Conservation (phyloP, 2,888 invertebrate genomes). For the Pilophorus perplexus region DNA sequence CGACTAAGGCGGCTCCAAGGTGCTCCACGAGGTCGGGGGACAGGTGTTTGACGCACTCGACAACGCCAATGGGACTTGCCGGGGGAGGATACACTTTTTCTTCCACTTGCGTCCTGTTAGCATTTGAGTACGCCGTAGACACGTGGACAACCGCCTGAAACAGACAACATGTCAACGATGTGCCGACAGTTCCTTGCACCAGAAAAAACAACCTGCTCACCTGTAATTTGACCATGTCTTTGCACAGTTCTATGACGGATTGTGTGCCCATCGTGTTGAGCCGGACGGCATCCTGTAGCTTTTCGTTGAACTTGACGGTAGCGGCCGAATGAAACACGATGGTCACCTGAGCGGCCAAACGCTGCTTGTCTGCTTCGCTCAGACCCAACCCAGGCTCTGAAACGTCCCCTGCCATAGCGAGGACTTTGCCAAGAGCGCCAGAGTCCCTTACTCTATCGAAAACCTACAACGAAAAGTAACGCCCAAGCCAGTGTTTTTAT, state of each 20-base stretch:
- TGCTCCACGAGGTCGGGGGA: conserved; percentile 55
- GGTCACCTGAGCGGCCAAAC: conserved; percentile 53
- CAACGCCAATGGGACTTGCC: conserved; percentile 56
- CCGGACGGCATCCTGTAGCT: conserved; percentile 57
- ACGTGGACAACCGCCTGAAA: conserved; percentile 70
- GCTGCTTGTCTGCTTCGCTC: conserved; percentile 52
- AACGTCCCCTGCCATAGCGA: conserved; percentile 54
- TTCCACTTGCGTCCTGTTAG: conserved; percentile 55
- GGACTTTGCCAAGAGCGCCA: conserved; percentile 53
- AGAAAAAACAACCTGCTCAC: conserved; percentile 47
- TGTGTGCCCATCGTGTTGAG: conserved; percentile 61
- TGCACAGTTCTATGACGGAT: conserved; percentile 57
- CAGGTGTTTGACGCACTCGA: conserved; percentile 55
- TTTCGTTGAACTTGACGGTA: conserved; percentile 62
- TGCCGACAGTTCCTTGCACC: background rate
- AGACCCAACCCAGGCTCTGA: conserved; percentile 52
- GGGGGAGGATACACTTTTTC: conserved; percentile 57
- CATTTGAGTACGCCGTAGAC: conserved; percentile 79
- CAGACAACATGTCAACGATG: background rate
- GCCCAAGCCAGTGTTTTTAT: background rate
- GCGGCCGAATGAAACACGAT: conserved; percentile 64
- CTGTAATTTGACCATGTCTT: conserved; percentile 56
- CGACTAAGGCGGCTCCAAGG: conserved; percentile 53
- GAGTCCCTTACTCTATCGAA: conserved; percentile 53
- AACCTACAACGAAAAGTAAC: conserved; percentile 50